A percentile compares a stretch with the other conserved stretches of the same genome.
phyloP scores from a whole-genome alignment of 2,797 vertebrate genomes.

The Sebastes matsubarae region DNA sequence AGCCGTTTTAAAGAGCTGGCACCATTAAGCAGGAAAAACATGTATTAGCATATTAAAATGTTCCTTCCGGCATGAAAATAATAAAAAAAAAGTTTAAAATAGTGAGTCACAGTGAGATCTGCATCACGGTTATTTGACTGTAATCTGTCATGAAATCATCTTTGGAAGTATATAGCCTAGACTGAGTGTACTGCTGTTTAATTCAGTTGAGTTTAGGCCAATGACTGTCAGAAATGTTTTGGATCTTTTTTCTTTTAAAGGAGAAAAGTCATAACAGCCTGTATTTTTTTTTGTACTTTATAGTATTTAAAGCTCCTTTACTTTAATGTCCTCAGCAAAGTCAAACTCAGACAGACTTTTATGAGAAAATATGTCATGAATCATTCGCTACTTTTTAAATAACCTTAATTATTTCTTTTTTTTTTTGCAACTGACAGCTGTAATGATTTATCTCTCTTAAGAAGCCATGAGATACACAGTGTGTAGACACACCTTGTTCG shows the following conservation, averaged over 20 bases:
- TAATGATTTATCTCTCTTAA: conserved; percentile 7
- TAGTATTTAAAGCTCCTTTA: conserved; percentile 17
- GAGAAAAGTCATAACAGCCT: background rate
- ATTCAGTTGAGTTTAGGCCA: conserved; percentile 22
- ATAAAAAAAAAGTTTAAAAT: conserved; percentile 40
- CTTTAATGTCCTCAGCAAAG: conserved; percentile 3
- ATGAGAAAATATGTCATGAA: conserved; percentile 13
- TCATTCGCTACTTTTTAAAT: conserved; percentile 13
- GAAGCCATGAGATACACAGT: background rate
- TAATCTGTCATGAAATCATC: conserved; percentile 40
- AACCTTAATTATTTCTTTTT: background rate
- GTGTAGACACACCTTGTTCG: background rate
- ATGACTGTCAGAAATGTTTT: conserved; percentile 19
- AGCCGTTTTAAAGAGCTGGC: conserved; percentile 12
- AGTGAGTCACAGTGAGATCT: conserved; percentile 16
- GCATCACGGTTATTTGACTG: conserved; percentile 26
- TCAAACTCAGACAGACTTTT: conserved; percentile 1
- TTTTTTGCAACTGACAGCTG: background rate
- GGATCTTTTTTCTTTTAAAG: conserved; percentile 4
- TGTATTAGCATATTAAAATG: conserved; percentile 48
- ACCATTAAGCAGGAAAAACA: conserved; percentile 21
- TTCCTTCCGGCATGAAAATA: conserved; percentile 20
- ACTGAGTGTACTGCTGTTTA: conserved; percentile 6
- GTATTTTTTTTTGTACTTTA: background rate
- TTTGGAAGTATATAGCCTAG: background rate